Conservation (phyloP, 2,888 invertebrate species). For the Tricholauxania praeusta region DNA sequence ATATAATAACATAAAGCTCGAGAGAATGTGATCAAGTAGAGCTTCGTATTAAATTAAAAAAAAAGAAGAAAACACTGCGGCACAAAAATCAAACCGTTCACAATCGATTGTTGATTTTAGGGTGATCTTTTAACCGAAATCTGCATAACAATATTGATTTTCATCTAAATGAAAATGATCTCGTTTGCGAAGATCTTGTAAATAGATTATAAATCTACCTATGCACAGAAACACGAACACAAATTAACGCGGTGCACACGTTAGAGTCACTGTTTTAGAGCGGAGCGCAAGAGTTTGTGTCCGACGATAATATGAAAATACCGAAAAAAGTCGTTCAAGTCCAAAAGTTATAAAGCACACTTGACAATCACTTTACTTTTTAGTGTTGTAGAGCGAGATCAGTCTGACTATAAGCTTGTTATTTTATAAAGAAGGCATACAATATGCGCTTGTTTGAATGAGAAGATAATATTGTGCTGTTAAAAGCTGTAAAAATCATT, state of each 20-base stretch:
- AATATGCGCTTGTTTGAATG: no score
- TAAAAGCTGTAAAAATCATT: no score
- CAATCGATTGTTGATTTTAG: slow-evolving; percentile 2
- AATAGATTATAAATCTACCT: slow-evolving; percentile 10
- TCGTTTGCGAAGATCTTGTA: slow-evolving; percentile 6
- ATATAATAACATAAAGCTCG: neutral
- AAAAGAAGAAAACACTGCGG: neutral
- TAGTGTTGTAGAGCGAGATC: no score
- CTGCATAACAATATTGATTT: slow-evolving; percentile 3
- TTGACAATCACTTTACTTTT: neutral
- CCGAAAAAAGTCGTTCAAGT: no score
- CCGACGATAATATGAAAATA: neutral
- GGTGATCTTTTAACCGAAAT: slow-evolving; percentile 35
- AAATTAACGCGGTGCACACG: neutral
- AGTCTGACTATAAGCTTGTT: no score
- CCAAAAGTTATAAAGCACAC: neutral
- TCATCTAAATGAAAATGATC: no score
- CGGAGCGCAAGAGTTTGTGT: neutral
- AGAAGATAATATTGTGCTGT: no score
- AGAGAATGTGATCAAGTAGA: neutral
- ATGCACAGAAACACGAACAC: neutral
- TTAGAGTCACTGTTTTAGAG: neutral
- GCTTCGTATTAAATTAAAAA: neutral
- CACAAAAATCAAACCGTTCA: neutral
- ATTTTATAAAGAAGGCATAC: no score